phyloP scores from a whole-genome alignment of 2,888 invertebrate species.

The Dicranocentrus wangi region DNA sequence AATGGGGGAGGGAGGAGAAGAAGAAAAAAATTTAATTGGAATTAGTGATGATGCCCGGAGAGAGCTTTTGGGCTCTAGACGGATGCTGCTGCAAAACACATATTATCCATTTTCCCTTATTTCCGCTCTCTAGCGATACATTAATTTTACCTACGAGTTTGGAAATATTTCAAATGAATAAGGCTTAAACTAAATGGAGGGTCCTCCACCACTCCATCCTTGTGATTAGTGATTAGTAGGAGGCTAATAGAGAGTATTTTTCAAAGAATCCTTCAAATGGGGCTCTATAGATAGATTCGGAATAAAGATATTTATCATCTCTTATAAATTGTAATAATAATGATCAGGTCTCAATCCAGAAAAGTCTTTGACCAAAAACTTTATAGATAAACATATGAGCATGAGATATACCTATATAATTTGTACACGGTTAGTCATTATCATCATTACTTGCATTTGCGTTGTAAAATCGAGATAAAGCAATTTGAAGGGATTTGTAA shows the following conservation, averaged over 20 bases:
- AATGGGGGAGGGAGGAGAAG: slow-evolving; percentile 44
- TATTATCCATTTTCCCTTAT: slow-evolving; percentile 23
- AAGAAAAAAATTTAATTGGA: slow-evolving; percentile 60
- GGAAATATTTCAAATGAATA: no score
- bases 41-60: slow-evolving; percentile 63
- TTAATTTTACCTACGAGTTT: neutral
- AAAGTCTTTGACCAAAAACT: neutral
- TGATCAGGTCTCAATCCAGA: slow-evolving; percentile 7
- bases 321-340: neutral
- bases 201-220: neutral
- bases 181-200: no score
- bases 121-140: neutral
- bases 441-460: neutral
- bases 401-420: neutral
- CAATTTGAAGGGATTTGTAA: slow-evolving; percentile 38
- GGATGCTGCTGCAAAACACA: slow-evolving; percentile 49
- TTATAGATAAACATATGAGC: neutral
- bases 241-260: neutral
- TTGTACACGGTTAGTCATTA: neutral
- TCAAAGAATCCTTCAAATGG: neutral
- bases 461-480: slow-evolving; percentile 39
- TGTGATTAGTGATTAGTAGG: neutral
- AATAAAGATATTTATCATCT: slow-evolving; percentile 7
- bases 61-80: slow-evolving; percentile 44
- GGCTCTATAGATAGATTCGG: no score